Percentiles rank a stretch among this genome's conserved stretches.
Evolutionary conservation across 1,140 invertebrate species (phyloP).

Genomic region (Listronotus bonariensis): DNA sequence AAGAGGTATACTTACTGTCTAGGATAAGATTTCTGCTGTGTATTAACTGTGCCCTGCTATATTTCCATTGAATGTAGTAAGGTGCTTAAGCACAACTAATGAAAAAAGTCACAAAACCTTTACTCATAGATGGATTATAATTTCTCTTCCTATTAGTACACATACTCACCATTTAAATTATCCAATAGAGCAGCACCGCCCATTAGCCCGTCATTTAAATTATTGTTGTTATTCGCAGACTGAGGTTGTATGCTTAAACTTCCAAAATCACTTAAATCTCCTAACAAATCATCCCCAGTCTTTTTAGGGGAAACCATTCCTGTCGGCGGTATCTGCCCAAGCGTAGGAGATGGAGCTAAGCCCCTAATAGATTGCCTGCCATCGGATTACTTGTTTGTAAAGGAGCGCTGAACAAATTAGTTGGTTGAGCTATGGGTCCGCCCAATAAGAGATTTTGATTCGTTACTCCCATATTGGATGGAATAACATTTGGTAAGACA

Average conservation of each 20-base stretch:
- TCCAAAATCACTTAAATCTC: slow-evolving; percentile 60
- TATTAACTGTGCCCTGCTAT: no score
- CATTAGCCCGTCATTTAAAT: slow-evolving; percentile 28
- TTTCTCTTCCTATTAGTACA: no score
- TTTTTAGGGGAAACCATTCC: slow-evolving; percentile 42
- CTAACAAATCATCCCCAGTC: slow-evolving; percentile 60
- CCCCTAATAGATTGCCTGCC: slow-evolving; percentile 13
- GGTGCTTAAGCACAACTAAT: no score
- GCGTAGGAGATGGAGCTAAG: neutral
- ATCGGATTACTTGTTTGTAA: neutral
- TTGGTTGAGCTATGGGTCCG: neutral
- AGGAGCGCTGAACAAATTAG: neutral
- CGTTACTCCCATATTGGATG: slow-evolving; percentile 19
- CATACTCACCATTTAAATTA: slow-evolving; percentile 40
- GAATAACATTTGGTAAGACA: slow-evolving; percentile 25
- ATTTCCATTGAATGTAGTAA: no score
- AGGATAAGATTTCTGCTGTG: no score
- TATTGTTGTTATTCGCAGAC: slow-evolving; percentile 36
- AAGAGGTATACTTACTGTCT: no score
- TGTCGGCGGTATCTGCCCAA: neutral
- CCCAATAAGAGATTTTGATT: slow-evolving; percentile 11
- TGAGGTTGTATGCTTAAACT: slow-evolving; percentile 47
- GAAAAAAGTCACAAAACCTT: no score
- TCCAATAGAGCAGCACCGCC: slow-evolving; percentile 37
- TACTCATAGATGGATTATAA: no score